These are phyloP conservation scores for Diachrysia chrysitis DNA, from an alignment of 2,888 invertebrate genomes.

Conservation along the genomic window DNA sequence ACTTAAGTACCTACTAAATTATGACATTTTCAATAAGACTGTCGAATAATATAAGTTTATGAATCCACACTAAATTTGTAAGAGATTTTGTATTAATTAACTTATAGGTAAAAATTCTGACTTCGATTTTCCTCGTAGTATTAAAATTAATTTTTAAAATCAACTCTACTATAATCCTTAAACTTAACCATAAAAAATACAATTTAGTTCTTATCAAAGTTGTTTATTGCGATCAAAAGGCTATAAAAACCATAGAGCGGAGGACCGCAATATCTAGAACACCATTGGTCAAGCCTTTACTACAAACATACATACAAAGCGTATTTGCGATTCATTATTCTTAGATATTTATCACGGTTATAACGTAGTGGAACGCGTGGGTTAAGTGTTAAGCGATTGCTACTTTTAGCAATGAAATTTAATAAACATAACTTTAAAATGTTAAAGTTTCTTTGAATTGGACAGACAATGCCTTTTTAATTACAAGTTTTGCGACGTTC, in stretches of 20 bases:
- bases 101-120: too few relatives aligned
- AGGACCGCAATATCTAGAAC: slow-evolving; percentile 52
- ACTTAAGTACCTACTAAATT: too few relatives aligned
- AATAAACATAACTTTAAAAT: background rate
- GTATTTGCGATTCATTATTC: slow-evolving; percentile 71
- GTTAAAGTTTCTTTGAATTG: too few relatives aligned
- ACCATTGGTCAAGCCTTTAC: slow-evolving; percentile 65
- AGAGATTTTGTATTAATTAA: too few relatives aligned
- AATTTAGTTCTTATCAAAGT: slow-evolving; percentile 37
- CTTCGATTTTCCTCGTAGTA: too few relatives aligned
- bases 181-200: slow-evolving; percentile 6
- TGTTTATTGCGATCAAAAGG: slow-evolving; percentile 24
- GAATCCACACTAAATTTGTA: too few relatives aligned
- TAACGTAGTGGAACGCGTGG: slow-evolving; percentile 51
- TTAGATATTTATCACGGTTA: slow-evolving; percentile 73
- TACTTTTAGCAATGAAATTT: background rate
- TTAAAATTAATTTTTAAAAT: slow-evolving; percentile 5
- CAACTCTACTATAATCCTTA: background rate
- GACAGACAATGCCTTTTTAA: too few relatives aligned
- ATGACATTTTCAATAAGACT: too few relatives aligned
- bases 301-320: slow-evolving; percentile 66
- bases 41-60: too few relatives aligned
- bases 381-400: slow-evolving; percentile 29
- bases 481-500: too few relatives aligned
- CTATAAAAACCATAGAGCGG: slow-evolving; percentile 29